These are phyloP conservation scores for Lates japonicus DNA, from an alignment of 2,797 vertebrate genomes.

Conservation along the genomic window DNA sequence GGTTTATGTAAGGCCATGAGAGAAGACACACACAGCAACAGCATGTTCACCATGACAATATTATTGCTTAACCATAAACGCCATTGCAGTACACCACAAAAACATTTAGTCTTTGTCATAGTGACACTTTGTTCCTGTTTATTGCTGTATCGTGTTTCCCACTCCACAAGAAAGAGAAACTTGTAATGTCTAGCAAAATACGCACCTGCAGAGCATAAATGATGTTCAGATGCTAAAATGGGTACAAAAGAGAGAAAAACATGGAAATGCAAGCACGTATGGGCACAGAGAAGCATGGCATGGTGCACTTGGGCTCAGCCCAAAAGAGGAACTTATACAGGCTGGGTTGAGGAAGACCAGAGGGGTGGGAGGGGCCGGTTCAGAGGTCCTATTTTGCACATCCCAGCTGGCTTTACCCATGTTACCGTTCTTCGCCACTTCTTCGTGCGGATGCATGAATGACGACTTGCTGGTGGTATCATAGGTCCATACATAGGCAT, in stretches of 20 bases:
- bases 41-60: neutral
- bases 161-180: slow-evolving; percentile 56
- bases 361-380: slow-evolving; percentile 3
- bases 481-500: slow-evolving; percentile 97
- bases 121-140: neutral
- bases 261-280: neutral
- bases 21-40: neutral
- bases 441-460: slow-evolving; percentile 96
- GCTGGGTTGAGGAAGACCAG: slow-evolving; percentile 57
- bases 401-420: slow-evolving; percentile 20
- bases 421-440: slow-evolving; percentile 87
- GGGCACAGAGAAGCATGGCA: neutral
- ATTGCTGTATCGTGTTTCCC: slow-evolving; percentile 16
- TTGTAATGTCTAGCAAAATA: slow-evolving; percentile 27
- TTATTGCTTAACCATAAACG: neutral
- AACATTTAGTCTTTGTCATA: slow-evolving; percentile 10
- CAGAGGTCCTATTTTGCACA: slow-evolving; percentile 16
- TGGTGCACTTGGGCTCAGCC: slow-evolving; percentile 20
- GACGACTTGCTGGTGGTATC: slow-evolving; percentile 96
- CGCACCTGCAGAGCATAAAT: neutral
- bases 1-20: slow-evolving; percentile 87
- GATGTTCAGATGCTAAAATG: neutral
- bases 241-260: slow-evolving; percentile 31
- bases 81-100: neutral
- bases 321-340: slow-evolving; percentile 69